Evolutionary conservation across 2,888 invertebrate genomes (phyloP).

Genomic region (Drosophila mettleri): DNA sequence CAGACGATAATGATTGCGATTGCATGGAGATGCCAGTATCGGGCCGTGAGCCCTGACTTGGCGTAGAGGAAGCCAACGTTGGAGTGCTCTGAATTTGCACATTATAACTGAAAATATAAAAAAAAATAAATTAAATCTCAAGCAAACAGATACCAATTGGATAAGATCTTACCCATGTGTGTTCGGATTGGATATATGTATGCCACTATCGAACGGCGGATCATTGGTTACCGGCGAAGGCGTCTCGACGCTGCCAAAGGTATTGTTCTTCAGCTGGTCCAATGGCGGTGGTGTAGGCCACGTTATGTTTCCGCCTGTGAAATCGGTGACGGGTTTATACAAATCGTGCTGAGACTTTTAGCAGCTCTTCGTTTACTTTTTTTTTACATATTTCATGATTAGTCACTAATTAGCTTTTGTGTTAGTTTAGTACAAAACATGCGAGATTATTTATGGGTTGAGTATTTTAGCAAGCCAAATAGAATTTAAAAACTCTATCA

Average conservation of each 20-base stretch:
- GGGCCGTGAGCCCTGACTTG: constrained; percentile 80
- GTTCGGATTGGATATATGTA: constrained; percentile 84
- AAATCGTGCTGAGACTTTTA: not conserved
- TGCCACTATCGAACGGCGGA: constrained; percentile 78
- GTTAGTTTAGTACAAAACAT: constrained; percentile 65
- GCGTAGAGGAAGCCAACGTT: constrained; percentile 79
- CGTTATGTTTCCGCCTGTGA: constrained; percentile 83
- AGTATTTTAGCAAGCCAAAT: constrained; percentile 27
- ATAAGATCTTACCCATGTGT: constrained; percentile 82
- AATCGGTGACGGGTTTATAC: constrained; percentile 14
- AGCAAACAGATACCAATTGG: not conserved
- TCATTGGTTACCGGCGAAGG: constrained; percentile 85
- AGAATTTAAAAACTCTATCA: constrained; percentile 3
- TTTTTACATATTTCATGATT: constrained; percentile 52
- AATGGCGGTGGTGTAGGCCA: constrained; percentile 84
- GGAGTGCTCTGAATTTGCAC: constrained; percentile 84
- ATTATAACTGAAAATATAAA: constrained; percentile 76
- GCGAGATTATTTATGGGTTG: constrained; percentile 47
- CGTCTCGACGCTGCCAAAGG: constrained; percentile 84
- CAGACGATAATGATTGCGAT: constrained; percentile 81
- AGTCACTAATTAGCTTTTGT: constrained; percentile 39
- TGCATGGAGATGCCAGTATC: constrained; percentile 82
- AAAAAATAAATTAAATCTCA: not conserved
- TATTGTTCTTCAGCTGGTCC: constrained; percentile 83
- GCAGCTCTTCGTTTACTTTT: constrained; percentile 32